Percentiles rank a stretch among this genome's conserved stretches.
phyloP scores from a whole-genome alignment of 2,888 invertebrate genomes.

The Chrysolina oricalcia region DNA sequence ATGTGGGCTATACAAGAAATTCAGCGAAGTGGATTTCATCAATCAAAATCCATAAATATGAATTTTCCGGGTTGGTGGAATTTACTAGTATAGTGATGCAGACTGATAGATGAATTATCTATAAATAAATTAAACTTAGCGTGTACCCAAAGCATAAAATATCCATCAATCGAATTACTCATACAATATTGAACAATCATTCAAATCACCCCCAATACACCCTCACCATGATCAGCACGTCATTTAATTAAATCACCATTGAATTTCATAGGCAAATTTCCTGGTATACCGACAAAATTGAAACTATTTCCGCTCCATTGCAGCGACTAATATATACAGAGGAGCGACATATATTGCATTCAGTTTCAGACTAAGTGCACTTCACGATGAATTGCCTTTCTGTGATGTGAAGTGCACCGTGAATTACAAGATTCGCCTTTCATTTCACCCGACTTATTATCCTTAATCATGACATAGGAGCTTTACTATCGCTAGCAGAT shows the following conservation, averaged over 20 bases:
- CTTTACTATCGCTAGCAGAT: background rate
- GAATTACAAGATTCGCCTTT: slow-evolving; percentile 4
- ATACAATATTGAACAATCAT: slow-evolving; percentile 15
- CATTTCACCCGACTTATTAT: slow-evolving; percentile 6
- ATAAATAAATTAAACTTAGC: background rate
- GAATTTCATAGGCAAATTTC: slow-evolving; percentile 19
- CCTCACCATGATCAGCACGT: slow-evolving; percentile 5
- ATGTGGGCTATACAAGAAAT: too few relatives aligned
- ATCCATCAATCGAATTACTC: slow-evolving; percentile 1
- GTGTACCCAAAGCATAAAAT: background rate
- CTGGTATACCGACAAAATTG: slow-evolving; percentile 16
- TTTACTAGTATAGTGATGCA: background rate
- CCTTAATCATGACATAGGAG: background rate
- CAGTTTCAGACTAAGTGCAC: slow-evolving; percentile 35
- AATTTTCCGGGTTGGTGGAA: too few relatives aligned
- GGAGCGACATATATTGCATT: slow-evolving; percentile 30
- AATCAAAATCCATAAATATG: too few relatives aligned
- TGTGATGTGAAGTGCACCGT: slow-evolving; percentile 31
- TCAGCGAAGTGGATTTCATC: too few relatives aligned
- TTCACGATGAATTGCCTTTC: slow-evolving; percentile 36
- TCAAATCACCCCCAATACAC: slow-evolving; percentile 6
- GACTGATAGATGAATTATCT: background rate
- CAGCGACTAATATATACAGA: slow-evolving; percentile 29
- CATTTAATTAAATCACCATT: slow-evolving; percentile 12
- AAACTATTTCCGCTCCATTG: slow-evolving; percentile 21